A percentile compares a stretch with the other conserved stretches of the same genome.
phyloP scores from a whole-genome alignment of 2,113 vertebrate species.

The Lepidothrix coronata region DNA sequence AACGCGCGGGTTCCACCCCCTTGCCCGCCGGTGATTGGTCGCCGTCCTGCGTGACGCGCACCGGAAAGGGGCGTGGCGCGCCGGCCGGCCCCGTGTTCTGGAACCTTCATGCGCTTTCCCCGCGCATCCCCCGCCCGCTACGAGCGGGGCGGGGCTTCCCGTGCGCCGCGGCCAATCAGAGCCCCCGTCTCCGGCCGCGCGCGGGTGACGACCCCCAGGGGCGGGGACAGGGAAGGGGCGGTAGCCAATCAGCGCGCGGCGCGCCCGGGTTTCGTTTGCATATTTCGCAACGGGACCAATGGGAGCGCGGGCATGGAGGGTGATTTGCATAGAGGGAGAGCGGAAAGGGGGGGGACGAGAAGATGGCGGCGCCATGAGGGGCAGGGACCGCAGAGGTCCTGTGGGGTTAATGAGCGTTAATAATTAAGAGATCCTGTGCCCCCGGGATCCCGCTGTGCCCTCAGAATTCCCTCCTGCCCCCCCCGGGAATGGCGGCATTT shows the following conservation, averaged over 20 bases:
- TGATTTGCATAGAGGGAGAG: neutral
- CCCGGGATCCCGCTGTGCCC: too few relatives aligned
- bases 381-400: accelerated
- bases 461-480: neutral
- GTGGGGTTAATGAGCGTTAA: neutral
- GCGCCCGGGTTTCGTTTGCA: neutral
- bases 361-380: neutral
- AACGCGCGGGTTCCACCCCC: accelerated
- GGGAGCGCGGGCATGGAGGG: neutral
- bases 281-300: neutral
- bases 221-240: accelerated
- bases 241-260: neutral
- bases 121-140: neutral
- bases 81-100: neutral
- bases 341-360: neutral
- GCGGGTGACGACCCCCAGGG: accelerated
- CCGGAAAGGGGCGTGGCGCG: neutral
- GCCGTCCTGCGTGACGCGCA: neutral
- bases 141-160: neutral
- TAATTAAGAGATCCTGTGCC: neutral
- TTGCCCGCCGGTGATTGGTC: accelerated
- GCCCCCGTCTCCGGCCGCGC: accelerated
- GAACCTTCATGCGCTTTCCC: slow-evolving; percentile 10
- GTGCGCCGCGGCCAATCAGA: accelerated
- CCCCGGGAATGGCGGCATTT: accelerated